Evolutionary conservation across 2,113 vertebrate genomes (phyloP), one percentile per base, ranked within the genome.

Genomic region (Mionectes macconnelli): DNA sequence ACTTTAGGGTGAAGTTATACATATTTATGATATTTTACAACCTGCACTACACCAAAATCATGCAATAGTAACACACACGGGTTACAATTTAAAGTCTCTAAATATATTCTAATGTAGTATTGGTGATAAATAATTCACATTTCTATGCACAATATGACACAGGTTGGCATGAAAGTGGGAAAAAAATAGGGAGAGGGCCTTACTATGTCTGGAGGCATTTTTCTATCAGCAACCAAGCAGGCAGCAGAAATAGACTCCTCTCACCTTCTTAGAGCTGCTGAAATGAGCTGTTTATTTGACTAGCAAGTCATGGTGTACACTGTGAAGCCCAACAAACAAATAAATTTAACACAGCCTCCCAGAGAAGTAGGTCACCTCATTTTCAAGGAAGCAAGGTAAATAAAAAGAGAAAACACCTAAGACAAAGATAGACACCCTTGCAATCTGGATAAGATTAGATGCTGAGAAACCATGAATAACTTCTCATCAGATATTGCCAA

Each of bases 291-390:
- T 64, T 89, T 91, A 62, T 42, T 55, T 93, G 66, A 94, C 78
- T 85, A 76, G 24, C 79, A 84, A 84, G 56, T 75, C 74, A 87
- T 5, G 3, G 64, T 20, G 27, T 31, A 94, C 60, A 44, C 56
- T 79, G 69, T 52, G 74, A 93, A 93, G 57, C 52, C 66, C 39
- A 89, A 60, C 27, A 94, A 95, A 92, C 42, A 90, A 92, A 92
- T 30, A 90, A 75, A 84, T 87, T 78, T 84, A 87, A 89, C 74
- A 89, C 69, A 79, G 81, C 24, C 74, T 93, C 45, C 24, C 40
- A 64, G 53, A 94, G 49, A 97, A 95, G 49, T 76, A 82, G 92
- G 81, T 93, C 66, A 95, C 53, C 81, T 87, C 69, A 33, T 85
- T 96, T 93, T 52, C 62, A 87, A 60, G 19, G 44, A 81, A 79